Conservation (phyloP, 64 coral and sea anemone genomes). For the Actinia tenebrosa region DNA sequence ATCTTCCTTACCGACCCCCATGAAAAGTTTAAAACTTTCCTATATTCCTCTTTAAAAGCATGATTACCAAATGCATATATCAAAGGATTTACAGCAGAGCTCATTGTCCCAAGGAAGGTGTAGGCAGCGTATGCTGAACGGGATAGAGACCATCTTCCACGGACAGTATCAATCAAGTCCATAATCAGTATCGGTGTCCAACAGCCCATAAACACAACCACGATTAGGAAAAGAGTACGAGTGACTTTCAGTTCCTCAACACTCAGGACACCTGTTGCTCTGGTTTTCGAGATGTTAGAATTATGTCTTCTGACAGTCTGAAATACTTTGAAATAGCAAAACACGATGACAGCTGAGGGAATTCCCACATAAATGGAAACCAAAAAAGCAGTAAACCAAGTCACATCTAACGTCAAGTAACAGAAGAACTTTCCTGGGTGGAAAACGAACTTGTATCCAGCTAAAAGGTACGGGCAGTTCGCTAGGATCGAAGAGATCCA, state of each 20-base stretch:
- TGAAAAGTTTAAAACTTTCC: neutral
- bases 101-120: constrained; percentile 11
- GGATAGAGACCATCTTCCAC: neutral
- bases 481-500: constrained; percentile 28
- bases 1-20: neutral
- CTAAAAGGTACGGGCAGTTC: constrained; percentile 45
- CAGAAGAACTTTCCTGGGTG: constrained; percentile 66
- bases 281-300: neutral
- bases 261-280: neutral
- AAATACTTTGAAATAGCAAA: constrained; percentile 40
- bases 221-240: constrained; percentile 20
- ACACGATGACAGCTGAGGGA: constrained; percentile 15
- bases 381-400: constrained; percentile 40
- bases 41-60: constrained; percentile 23
- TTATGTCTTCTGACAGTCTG: constrained; percentile 19
- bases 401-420: constrained; percentile 2
- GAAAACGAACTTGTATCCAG: constrained; percentile 49
- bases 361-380: constrained; percentile 30
- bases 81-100: constrained; percentile 25
- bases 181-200: constrained; percentile 35
- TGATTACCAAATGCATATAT: constrained; percentile 15
- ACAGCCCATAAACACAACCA: constrained; percentile 32
- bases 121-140: neutral
- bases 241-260: constrained; percentile 46
- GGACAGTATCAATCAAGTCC: constrained; percentile 14